A percentile compares a stretch with the other conserved stretches of the same genome.
These are phyloP conservation scores for Bombyx mori DNA, from an alignment of 1,140 invertebrate genomes.

Conservation along the genomic window DNA sequence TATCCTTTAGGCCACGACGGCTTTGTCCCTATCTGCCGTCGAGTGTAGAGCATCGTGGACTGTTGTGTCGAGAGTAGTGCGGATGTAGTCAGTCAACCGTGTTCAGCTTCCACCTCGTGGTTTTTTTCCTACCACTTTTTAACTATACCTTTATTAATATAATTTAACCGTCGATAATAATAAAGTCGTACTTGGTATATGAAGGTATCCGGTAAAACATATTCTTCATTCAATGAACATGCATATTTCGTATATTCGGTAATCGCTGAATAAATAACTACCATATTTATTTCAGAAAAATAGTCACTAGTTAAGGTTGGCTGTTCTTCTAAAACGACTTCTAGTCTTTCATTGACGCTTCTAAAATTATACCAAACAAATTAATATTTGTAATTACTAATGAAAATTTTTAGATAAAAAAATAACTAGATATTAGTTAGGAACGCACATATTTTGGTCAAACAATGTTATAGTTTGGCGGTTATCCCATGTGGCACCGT, in stretches of 20 bases:
- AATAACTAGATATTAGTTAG: not conserved
- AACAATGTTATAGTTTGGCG: slow-evolving; percentile 48
- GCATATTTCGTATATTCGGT: slow-evolving; percentile 50
- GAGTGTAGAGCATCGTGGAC: too few relatives aligned
- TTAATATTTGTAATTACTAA: not conserved
- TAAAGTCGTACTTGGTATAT: slow-evolving; percentile 46
- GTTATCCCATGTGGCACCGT: slow-evolving; percentile 51
- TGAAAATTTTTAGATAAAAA: not conserved
- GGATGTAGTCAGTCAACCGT: too few relatives aligned
- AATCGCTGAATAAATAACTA: slow-evolving; percentile 47
- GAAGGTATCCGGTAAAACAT: slow-evolving; percentile 48
- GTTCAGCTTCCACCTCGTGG: too few relatives aligned
- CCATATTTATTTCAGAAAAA: slow-evolving; percentile 35
- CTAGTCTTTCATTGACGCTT: slow-evolving; percentile 37
- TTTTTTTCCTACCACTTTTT: too few relatives aligned
- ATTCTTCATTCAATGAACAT: slow-evolving; percentile 35
- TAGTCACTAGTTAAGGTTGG: slow-evolving; percentile 15
- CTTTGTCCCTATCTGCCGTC: too few relatives aligned
- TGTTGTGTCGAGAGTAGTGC: too few relatives aligned
- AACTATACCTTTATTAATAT: not conserved
- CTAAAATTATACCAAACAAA: not conserved
- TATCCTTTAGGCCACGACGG: too few relatives aligned
- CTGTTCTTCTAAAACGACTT: slow-evolving; percentile 35
- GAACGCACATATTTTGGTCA: slow-evolving; percentile 37
- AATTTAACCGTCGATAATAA: not conserved